Evolutionary conservation across 2,797 vertebrate species (phyloP).

Genomic region (Cirrhinus molitorella): DNA sequence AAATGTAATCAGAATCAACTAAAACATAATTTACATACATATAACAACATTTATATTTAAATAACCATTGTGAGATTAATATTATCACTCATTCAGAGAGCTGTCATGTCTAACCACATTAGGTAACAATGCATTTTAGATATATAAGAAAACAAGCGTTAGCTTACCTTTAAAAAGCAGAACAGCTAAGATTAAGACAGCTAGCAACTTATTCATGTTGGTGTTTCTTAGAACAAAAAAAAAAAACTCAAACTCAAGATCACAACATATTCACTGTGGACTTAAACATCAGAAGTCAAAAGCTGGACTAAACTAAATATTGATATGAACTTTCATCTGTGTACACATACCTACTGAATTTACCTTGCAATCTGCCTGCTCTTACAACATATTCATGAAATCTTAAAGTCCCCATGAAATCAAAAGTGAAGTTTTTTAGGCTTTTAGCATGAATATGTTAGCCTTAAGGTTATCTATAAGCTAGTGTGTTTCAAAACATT

Average conservation of each 20-base stretch:
- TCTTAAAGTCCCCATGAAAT: too few species aligned
- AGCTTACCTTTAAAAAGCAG: slow-evolving; percentile 28
- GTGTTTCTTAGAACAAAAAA: neutral
- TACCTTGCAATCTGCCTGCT: neutral
- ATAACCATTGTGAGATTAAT: neutral
- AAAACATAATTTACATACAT: too few species aligned
- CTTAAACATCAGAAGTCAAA: neutral
- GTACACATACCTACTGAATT: neutral
- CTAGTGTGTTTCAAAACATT: too few species aligned
- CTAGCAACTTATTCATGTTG: slow-evolving; percentile 9
- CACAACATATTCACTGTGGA: neutral
- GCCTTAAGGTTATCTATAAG: too few species aligned
- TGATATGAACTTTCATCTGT: neutral
- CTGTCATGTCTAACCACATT: too few species aligned
- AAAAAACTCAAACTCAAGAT: too few species aligned
- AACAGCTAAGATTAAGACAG: neutral
- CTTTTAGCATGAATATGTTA: too few species aligned
- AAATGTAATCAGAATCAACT: neutral
- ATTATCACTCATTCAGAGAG: neutral
- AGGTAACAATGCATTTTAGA: neutral
- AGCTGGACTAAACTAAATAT: neutral
- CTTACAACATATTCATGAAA: neutral
- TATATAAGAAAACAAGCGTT: neutral
- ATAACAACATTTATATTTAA: too few species aligned
- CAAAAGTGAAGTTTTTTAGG: too few species aligned